phyloP scores from a whole-genome alignment of 1,140 invertebrate species.

The Teleopsis dalmanni region DNA sequence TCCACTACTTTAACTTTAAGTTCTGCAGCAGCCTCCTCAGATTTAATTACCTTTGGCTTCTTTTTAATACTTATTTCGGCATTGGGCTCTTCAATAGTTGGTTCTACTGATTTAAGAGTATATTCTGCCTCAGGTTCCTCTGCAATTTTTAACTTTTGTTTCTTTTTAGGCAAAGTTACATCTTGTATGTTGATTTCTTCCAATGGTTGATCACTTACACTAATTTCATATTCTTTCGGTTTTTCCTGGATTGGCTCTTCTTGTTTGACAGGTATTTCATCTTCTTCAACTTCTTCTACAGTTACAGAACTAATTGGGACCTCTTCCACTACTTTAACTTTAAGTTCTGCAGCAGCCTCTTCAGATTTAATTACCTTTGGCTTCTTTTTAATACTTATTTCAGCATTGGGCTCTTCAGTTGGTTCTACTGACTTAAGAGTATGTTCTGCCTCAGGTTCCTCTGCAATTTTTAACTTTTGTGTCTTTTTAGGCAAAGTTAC shows the following conservation, averaged over 20 bases:
- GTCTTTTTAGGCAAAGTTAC: slow-evolving; percentile 30
- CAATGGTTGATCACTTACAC: slow-evolving; percentile 28
- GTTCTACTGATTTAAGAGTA: slow-evolving; percentile 29
- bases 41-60: slow-evolving; percentile 18
- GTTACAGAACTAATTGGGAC: slow-evolving; percentile 26
- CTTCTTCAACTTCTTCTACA: slow-evolving; percentile 31
- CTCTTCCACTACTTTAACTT: slow-evolving; percentile 21
- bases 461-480: slow-evolving; percentile 17
- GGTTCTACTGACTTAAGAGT: slow-evolving; percentile 27
- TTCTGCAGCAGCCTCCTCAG: slow-evolving; percentile 31
- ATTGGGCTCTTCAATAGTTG: slow-evolving; percentile 34
- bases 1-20: slow-evolving; percentile 22
- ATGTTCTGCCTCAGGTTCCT: slow-evolving; percentile 20
- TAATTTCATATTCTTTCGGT: slow-evolving; percentile 20
- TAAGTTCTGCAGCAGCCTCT: slow-evolving; percentile 27
- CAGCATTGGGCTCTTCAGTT: slow-evolving; percentile 38
- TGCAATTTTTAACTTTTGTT: slow-evolving; percentile 16
- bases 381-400: slow-evolving; percentile 29
- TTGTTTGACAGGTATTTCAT: slow-evolving; percentile 25
- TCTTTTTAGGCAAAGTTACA: slow-evolving; percentile 29
- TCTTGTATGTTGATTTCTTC: slow-evolving; percentile 32
- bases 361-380: slow-evolving; percentile 25
- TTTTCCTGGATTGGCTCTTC: slow-evolving; percentile 19
- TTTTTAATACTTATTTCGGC: slow-evolving; percentile 28
- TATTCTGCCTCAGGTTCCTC: slow-evolving; percentile 38